Percentiles rank a stretch among this genome's conserved stretches.
These are phyloP conservation scores for Drosophila phalerata DNA, from an alignment of 2,888 invertebrate species.

Conservation along the genomic window DNA sequence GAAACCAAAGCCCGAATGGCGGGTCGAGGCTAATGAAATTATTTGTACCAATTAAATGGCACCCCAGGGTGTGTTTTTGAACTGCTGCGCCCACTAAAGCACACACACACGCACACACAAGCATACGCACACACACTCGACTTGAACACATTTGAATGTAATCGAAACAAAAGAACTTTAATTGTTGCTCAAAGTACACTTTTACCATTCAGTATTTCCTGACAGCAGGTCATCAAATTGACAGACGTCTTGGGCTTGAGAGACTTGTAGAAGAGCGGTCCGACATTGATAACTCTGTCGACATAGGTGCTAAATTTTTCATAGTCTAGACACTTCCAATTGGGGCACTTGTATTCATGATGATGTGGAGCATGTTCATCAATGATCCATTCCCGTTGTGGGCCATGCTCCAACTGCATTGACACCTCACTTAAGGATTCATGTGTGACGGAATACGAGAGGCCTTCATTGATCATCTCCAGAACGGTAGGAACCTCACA, in stretches of 20 bases:
- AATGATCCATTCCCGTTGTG: constrained; percentile 42
- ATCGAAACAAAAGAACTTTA: constrained; percentile 11
- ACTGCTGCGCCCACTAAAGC: constrained; percentile 9
- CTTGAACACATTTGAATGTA: not conserved
- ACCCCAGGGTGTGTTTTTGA: constrained; percentile 65
- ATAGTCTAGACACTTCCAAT: constrained; percentile 50
- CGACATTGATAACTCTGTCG: constrained; percentile 5
- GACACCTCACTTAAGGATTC: constrained; percentile 12
- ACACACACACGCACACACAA: not conserved
- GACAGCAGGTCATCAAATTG: constrained; percentile 34
- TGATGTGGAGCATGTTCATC: constrained; percentile 39
- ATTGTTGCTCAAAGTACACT: constrained; percentile 1
- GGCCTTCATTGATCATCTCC: constrained; percentile 19
- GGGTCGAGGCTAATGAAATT: constrained; percentile 68
- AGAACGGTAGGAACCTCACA: constrained; percentile 15
- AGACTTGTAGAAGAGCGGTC: not conserved
- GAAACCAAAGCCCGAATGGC: constrained; percentile 43
- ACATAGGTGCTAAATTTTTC: constrained; percentile 63
- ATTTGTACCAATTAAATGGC: constrained; percentile 69
- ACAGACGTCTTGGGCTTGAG: constrained; percentile 1
- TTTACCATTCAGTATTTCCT: not conserved
- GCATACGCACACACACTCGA: not conserved
- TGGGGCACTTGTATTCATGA: constrained; percentile 43
- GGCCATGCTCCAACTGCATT: not conserved
- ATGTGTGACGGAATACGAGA: constrained; percentile 31